A percentile compares a stretch with the other conserved stretches of the same genome.
Conservation (phyloP, 1,140 invertebrate genomes). For the Ostrea edulis region DNA sequence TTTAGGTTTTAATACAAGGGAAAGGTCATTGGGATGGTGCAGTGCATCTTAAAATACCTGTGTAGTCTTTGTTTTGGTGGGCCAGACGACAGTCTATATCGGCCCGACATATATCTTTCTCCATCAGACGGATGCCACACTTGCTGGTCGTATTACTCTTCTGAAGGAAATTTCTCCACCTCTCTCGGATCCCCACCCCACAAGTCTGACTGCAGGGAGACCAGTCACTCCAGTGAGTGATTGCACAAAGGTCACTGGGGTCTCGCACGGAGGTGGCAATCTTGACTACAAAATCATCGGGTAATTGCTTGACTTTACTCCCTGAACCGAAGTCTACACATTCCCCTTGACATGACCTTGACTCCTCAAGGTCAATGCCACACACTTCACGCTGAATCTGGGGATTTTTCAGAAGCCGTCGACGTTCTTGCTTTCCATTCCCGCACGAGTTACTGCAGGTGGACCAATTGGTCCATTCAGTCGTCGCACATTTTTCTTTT, state of each 20-base stretch:
- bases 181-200: conserved; percentile 77
- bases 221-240: conserved; percentile 82
- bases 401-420: conserved; percentile 80
- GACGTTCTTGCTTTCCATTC: conserved; percentile 80
- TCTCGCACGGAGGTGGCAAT: conserved; percentile 63
- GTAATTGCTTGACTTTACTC: conserved; percentile 75
- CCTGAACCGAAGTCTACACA: conserved; percentile 54
- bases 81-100: conserved; percentile 74
- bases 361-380: conserved; percentile 74
- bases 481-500: conserved; percentile 81
- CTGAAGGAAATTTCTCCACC: conserved; percentile 71
- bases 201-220: conserved; percentile 84
- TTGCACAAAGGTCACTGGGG: conserved; percentile 76
- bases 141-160: conserved; percentile 63
- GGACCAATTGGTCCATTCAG: conserved; percentile 83
- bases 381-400: conserved; percentile 80
- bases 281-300: conserved; percentile 73
- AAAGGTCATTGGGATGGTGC: background rate
- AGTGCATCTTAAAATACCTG: conserved; percentile 63
- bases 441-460: conserved; percentile 83
- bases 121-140: conserved; percentile 70
- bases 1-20: background rate
- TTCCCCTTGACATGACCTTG: conserved; percentile 79
- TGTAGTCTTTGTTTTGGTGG: conserved; percentile 75
- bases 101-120: conserved; percentile 73